These are phyloP conservation scores for Dicranocentrus wangi DNA, from an alignment of 2,888 invertebrate genomes.

Conservation along the genomic window DNA sequence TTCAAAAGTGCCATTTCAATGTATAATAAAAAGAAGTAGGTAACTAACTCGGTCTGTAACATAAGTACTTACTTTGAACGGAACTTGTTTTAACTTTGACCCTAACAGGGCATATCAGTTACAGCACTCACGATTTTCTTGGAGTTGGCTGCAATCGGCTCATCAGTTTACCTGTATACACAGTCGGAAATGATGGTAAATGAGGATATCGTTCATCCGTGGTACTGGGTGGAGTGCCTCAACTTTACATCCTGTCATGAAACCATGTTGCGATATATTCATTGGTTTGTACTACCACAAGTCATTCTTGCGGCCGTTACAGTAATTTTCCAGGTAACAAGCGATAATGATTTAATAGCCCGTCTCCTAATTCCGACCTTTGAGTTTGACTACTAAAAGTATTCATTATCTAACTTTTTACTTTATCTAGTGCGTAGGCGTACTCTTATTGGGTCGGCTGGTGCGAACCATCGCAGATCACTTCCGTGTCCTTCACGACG, in stretches of 20 bases:
- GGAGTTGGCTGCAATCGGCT: slow-evolving; percentile 65
- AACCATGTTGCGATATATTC: slow-evolving; percentile 61
- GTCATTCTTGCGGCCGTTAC: slow-evolving; percentile 53
- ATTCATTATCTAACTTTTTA: no score
- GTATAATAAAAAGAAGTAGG: background rate
- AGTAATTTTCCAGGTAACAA: slow-evolving; percentile 53
- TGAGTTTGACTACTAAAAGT: no score
- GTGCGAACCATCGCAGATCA: slow-evolving; percentile 38
- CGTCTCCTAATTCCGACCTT: no score
- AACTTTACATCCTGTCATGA: slow-evolving; percentile 44
- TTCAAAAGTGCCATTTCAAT: no score
- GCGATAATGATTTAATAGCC: no score
- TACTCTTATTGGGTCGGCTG: slow-evolving; percentile 25
- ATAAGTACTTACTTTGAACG: background rate
- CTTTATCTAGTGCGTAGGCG: slow-evolving; percentile 5
- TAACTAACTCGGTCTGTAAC: background rate
- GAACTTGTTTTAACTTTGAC: no score
- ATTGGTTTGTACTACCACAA: slow-evolving; percentile 68
- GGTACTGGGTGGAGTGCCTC: slow-evolving; percentile 70
- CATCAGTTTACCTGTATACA: slow-evolving; percentile 54
- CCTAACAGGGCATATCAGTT: slow-evolving; percentile 46
- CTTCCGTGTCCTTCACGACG: slow-evolving; percentile 4
- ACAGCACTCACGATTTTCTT: slow-evolving; percentile 57
- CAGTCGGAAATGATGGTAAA: slow-evolving; percentile 50
- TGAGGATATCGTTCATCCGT: slow-evolving; percentile 65